Percentiles rank a stretch among this genome's conserved stretches.
Conservation (phyloP, 2,888 invertebrate genomes). For the Thymelicus acteon region DNA sequence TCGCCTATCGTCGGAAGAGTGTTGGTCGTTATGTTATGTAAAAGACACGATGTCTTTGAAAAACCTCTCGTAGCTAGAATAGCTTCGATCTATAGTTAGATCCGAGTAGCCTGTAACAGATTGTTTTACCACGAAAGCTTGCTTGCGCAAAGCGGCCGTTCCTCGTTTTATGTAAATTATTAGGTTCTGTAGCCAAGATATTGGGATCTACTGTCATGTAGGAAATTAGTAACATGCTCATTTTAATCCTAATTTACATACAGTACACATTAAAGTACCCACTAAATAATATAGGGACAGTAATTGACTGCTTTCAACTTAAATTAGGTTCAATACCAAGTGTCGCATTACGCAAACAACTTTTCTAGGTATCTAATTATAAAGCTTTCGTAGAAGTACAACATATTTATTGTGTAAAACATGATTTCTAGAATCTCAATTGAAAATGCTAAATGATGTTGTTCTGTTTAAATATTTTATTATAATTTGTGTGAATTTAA, state of each 20-base stretch:
- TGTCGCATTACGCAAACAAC: conserved; percentile 29
- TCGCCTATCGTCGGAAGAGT: conserved; percentile 12
- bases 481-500: conserved; percentile 58
- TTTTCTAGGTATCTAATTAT: conserved; percentile 42
- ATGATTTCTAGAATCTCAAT: conserved; percentile 46
- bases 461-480: conserved; percentile 43
- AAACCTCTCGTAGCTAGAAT: conserved; percentile 51
- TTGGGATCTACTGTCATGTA: no score
- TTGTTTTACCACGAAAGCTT: conserved; percentile 40
- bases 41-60: conserved; percentile 43
- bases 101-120: conserved; percentile 49
- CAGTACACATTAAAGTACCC: no score
- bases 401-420: conserved; percentile 42
- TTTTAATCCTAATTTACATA: no score
- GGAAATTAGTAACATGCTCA: no score
- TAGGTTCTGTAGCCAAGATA: no score
- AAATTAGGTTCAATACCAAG: background rate
- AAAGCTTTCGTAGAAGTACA: conserved; percentile 60
- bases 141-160: conserved; percentile 34
- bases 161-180: background rate
- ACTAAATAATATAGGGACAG: no score
- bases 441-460: conserved; percentile 41
- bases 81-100: conserved; percentile 54
- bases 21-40: conserved; percentile 13
- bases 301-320: background rate